Conservation (phyloP, 2,113 vertebrate species). For the Anas platyrhynchos region DNA sequence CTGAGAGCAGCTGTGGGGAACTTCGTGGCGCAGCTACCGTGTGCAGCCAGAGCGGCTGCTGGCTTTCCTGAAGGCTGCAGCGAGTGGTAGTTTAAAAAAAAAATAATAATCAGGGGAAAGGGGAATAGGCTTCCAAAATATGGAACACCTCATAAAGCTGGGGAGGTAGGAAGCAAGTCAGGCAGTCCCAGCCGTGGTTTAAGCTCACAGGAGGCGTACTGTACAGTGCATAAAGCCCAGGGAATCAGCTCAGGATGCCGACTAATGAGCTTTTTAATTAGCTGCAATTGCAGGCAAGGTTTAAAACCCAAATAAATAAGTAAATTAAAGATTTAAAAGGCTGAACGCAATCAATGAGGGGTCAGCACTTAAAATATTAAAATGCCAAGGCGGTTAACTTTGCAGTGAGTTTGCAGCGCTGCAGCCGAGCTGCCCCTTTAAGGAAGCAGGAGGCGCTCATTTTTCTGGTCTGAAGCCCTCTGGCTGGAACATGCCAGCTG, state of each 20-base stretch:
- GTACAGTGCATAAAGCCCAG: constrained; percentile 25
- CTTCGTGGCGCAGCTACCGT: background rate
- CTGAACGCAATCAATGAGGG: constrained; percentile 42
- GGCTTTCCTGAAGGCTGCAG: background rate
- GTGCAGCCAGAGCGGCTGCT: background rate
- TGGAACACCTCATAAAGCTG: constrained; percentile 63
- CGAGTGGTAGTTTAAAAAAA: background rate
- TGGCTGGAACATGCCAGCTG: constrained; percentile 20
- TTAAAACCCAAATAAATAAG: constrained; percentile 65
- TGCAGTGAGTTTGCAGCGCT: background rate
- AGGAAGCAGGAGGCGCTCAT: background rate
- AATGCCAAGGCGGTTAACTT: background rate
- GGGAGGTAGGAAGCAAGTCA: constrained; percentile 31
- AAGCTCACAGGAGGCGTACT: background rate
- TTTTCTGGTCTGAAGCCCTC: constrained; percentile 14
- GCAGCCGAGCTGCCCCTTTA: background rate
- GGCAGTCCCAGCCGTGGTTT: background rate
- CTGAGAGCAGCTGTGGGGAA: background rate
- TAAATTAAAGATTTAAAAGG: constrained; percentile 66
- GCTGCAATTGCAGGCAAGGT: constrained; percentile 34
- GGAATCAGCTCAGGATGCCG: constrained; percentile 48
- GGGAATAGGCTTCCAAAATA: constrained; percentile 31
- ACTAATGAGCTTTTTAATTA: constrained; percentile 71
- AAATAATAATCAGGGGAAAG: background rate
- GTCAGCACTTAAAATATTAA: constrained; percentile 40